Conservation (phyloP, 2,888 invertebrate genomes). For the Platerodrilus igneus region DNA sequence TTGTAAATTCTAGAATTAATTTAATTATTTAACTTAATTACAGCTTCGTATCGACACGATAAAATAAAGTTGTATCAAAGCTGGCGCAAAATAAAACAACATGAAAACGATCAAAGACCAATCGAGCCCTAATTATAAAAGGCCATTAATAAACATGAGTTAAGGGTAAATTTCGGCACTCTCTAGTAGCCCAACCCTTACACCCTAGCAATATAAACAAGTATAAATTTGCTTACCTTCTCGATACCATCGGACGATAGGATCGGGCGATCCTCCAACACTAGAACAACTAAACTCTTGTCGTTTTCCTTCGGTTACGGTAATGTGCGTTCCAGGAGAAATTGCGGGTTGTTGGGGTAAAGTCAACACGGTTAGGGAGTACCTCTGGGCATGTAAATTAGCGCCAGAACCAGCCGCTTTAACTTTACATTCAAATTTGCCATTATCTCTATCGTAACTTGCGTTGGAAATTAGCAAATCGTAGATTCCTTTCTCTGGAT, state of each 20-base stretch:
- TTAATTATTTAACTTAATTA: too few relatives aligned
- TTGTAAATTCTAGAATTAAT: too few relatives aligned
- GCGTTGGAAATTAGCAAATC: slow-evolving; percentile 86
- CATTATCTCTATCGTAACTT: slow-evolving; percentile 86
- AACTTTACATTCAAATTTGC: slow-evolving; percentile 84
- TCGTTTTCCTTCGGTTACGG: slow-evolving; percentile 76
- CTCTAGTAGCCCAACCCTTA: background rate
- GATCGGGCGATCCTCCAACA: slow-evolving; percentile 86
- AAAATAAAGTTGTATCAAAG: too few relatives aligned
- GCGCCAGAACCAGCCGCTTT: slow-evolving; percentile 79
- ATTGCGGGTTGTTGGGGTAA: slow-evolving; percentile 77
- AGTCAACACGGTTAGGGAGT: slow-evolving; percentile 80
- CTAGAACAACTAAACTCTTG: slow-evolving; percentile 77
- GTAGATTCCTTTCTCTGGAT: slow-evolving; percentile 77
- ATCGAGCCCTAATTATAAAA: too few relatives aligned
- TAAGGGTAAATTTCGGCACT: too few relatives aligned
- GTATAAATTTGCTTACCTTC: slow-evolving; percentile 48
- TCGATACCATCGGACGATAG: slow-evolving; percentile 79
- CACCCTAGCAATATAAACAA: slow-evolving; percentile 3
- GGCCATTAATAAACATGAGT: too few relatives aligned
- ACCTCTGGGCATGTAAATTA: slow-evolving; percentile 78
- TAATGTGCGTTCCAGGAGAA: slow-evolving; percentile 68
- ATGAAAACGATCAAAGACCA: too few relatives aligned
- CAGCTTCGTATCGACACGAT: too few relatives aligned
- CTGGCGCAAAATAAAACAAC: too few relatives aligned